Base-by-base conservation (phyloP, 2,797 vertebrate genomes). In the Cyprinella venusta region DNA sequence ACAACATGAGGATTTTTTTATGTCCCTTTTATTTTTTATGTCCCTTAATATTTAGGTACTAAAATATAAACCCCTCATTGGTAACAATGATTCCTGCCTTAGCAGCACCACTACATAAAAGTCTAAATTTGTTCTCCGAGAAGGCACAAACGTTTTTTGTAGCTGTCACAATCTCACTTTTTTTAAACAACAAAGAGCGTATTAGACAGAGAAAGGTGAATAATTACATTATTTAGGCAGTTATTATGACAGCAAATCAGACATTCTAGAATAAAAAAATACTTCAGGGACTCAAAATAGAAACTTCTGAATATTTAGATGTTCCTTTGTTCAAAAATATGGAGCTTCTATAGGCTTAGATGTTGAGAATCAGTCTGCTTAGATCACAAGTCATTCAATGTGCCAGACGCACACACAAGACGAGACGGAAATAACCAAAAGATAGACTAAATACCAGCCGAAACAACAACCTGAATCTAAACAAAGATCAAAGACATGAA, bases 341-440 rank as follows among this genome's bases (percentile, higher is more conserved):
- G n/a, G 6, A 36, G 54, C n/a, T 48, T 42, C 70, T 65, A 80
- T 65, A 80, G 68, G 26, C 48, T 81, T 76, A 36, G 79, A 24
- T 52, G 24, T 50, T 33, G 24, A 65, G 45, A 75, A 21, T 67
- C 59, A 38, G 33, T 33, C 24, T 12, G 26, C 61, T 75, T 76
- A 67, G 61, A 82, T 82, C 72, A 68, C 33, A 40, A 67, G 26
- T 67, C 61, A 67, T 40, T 82, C 36, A 76, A n/a, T 54, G 24
- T 67, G 26, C 21, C 56, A 74, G 80, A 80, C 18, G 19, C 24
- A 21, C 3, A 70, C 10, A 16, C 54, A 71, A 71, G 54, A 82
- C 56, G 24, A 36, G 77, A 79, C 64, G 4, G 65, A 82, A 82
- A 82, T 82, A 76, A 76, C 72, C 36, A 42, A 76, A 59, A 30